Evolutionary conservation across 2,797 vertebrate genomes (phyloP), one percentile per base, ranked within the genome.

Genomic region (Chelmon rostratus): DNA sequence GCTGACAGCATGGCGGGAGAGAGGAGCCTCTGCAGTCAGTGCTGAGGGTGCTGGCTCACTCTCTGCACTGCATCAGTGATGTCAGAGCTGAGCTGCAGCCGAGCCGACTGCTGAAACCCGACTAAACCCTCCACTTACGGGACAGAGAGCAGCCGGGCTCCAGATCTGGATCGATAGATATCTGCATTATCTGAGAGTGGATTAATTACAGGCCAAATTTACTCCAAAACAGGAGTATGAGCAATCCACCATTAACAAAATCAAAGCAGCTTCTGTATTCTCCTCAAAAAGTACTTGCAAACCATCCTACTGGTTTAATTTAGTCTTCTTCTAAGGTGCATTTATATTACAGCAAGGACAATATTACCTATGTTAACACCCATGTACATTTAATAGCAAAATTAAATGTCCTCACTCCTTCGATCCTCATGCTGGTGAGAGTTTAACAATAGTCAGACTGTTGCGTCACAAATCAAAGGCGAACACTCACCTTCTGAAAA

Each of bases 41-140:
- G 54, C 66, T 64, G 28, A 44, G 63, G 56, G 16, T 64, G 78
- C 76, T 74, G 73, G 61, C 82, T 82, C 4, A 11, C 42, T 3
- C 18, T 76, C 73, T 18, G 71, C 63, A 78, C 86, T 91, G 90
- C 90, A 88, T 81, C 80, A 79, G 83, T 93, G 93, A 94, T 85
- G 92, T 94, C 93, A 94, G 64, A 82, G 79, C 52, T 21, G 53
- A 82, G 82, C 61, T 28, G 2, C 25, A 35, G 74, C 73, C 6
- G 52, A 84, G 77, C 49, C 16, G 31, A 16, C 72, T 37, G 84
- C 76, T 52, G 61, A 74, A 81, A 59, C 28, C 15, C 2, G 47
- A 80, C 0, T 25, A 47, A 74, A 38, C 63, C 44, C 33, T 44
- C 54, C 38, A 40, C 25, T 28, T 23, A 49, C 3, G 0, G 33